Evolutionary conservation across 2,113 vertebrate species (phyloP), one percentile per base, ranked within the genome.

Genomic region (Turdus rufiventris): DNA sequence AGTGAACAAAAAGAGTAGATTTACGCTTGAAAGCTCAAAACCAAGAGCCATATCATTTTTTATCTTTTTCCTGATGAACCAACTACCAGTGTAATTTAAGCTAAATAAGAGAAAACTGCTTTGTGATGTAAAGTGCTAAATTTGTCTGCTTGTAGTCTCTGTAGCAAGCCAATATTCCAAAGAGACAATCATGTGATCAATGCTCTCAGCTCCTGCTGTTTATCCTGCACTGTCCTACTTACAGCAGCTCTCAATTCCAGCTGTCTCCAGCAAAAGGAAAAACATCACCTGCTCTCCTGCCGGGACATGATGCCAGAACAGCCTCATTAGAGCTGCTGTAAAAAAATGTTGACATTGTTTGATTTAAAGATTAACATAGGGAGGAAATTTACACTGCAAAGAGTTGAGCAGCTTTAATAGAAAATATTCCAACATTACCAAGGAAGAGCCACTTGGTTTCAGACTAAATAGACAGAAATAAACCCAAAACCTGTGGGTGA

Each of bases 141-240:
- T 97, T 97, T 97, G 97, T 97, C 97, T 98, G 97, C 94, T 96
- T 95, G 89, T 95, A 88, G 95, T 98, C 97, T 98, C 97, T 98
- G 95, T 96, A 80, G 98, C 97, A 98, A 98, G 97, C 95, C 97
- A 97, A 97, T 98, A 97, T 96, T 98, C 94, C 96, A 97, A 97
- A 98, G 97, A 85, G 91, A 91, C 87, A 91, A 97, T 97, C 97
- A 98, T 95, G 97, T 97, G 97, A 97, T 92, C 95, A 97, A 97
- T 98, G 98, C 97, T 98, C 97, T 98, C 98, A 97, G 97, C 97
- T 98, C 97, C 97, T 97, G 98, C 97, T 97, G 97, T 98, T 98
- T 98, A 98, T 98, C 98, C 98, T 81, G 84, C 94, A 85, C 85
- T 98, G 98, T 98, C 98, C 98, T 98, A 98, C 98, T 98, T 98